These are phyloP conservation scores for Brachyptera putata DNA, from an alignment of 2,888 invertebrate species.

Conservation along the genomic window DNA sequence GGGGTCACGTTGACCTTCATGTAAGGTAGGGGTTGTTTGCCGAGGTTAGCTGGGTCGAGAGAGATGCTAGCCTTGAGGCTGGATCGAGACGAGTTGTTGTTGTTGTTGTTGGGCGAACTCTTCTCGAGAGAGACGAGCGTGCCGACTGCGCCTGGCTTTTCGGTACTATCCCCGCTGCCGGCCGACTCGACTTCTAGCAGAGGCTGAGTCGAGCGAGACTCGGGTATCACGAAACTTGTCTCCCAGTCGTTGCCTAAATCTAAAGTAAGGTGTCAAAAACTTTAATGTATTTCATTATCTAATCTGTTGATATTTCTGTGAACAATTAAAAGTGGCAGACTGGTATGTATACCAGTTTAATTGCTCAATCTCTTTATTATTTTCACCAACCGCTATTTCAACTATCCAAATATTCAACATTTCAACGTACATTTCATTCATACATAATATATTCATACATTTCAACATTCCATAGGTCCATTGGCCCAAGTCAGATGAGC, in stretches of 20 bases:
- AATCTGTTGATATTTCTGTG: not conserved
- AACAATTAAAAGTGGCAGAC: not conserved
- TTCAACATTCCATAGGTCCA: no score
- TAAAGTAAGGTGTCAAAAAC: not conserved
- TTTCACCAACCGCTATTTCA: no score
- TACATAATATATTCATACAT: no score
- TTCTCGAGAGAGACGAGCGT: conserved; percentile 30
- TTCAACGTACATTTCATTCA: no score
- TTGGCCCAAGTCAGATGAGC: no score
- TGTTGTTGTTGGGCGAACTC: conserved; percentile 25
- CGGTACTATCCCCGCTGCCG: conserved; percentile 28
- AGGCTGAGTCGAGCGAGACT: conserved; percentile 50
- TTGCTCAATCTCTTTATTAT: no score
- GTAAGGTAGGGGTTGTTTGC: conserved; percentile 29
- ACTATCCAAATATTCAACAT: no score
- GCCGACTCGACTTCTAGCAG: conserved; percentile 38
- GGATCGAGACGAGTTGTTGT: conserved; percentile 21
- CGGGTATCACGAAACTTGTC: conserved; percentile 50
- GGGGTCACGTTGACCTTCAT: conserved; percentile 28
- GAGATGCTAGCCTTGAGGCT: conserved; percentile 45
- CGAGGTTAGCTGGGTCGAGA: conserved; percentile 44
- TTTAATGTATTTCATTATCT: not conserved
- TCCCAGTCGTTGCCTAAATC: conserved; percentile 51
- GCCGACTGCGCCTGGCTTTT: conserved; percentile 25
- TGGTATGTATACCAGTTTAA: no score